Percentiles rank a stretch among this genome's conserved stretches.
These are phyloP conservation scores for Tenrec ecaudatus DNA, from an alignment of 2,113 vertebrate genomes.

Conservation along the genomic window DNA sequence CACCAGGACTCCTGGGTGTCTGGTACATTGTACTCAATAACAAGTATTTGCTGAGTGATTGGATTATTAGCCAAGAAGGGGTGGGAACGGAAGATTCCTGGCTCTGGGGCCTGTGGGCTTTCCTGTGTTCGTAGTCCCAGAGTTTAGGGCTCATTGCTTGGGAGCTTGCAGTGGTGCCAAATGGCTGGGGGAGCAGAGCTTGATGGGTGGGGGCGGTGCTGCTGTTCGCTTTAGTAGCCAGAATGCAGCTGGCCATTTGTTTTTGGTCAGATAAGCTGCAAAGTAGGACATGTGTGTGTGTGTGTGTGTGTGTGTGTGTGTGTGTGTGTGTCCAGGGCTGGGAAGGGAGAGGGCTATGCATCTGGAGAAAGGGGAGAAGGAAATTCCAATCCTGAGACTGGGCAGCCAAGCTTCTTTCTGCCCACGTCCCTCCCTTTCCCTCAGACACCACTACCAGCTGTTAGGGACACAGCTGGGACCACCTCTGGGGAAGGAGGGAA, in stretches of 20 bases:
- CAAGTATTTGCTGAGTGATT: not conserved
- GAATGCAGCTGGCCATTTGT: constrained; percentile 71
- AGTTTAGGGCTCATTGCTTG: not conserved
- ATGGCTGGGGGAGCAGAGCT: constrained; percentile 18
- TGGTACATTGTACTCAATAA: not conserved
- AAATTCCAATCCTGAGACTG: not conserved
- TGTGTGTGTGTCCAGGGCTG: not conserved
- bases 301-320: not conserved
- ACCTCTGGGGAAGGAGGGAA: not conserved
- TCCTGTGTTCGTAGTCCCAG: not conserved
- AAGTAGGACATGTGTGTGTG: not conserved
- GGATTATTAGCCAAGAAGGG: not conserved
- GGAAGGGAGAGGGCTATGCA: not conserved
- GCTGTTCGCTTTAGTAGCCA: constrained; percentile 17
- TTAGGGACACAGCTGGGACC: constrained; percentile 51
- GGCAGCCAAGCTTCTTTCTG: not conserved
- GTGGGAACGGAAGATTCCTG: not conserved
- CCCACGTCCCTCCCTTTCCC: not conserved
- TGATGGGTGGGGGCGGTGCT: not conserved
- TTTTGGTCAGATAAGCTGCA: constrained; percentile 68
- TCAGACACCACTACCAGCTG: constrained; percentile 53
- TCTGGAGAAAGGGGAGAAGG: not conserved
- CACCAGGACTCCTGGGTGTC: no score
- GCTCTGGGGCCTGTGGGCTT: not conserved
- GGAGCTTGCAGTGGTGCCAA: constrained; percentile 46